phyloP scores from a whole-genome alignment of 2,113 vertebrate genomes.

The Talpa occidentalis region DNA sequence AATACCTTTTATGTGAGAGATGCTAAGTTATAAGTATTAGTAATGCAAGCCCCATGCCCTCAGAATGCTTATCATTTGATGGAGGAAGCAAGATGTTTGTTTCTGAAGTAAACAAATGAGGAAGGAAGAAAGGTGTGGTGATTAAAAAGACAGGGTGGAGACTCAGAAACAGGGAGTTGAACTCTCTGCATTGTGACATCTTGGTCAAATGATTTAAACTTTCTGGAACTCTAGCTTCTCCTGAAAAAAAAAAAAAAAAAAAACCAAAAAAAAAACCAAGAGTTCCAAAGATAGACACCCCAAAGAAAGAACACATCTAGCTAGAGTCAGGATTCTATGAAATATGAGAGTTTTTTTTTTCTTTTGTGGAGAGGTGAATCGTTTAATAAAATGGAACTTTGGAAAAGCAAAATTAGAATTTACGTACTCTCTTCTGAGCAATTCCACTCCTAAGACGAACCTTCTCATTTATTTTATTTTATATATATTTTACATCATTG shows the following conservation, averaged over 20 bases:
- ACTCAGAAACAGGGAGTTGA: neutral
- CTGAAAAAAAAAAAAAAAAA: no score
- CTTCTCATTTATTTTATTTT: no score
- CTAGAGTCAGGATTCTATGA: neutral
- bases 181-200: neutral
- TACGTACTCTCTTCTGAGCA: no score
- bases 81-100: neutral
- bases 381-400: no score
- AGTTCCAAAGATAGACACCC: neutral
- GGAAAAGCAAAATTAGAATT: no score
- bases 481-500: no score
- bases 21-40: neutral
- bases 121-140: neutral
- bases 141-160: neutral
- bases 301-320: neutral
- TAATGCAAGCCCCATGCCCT: neutral
- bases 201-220: neutral
- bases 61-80: neutral
- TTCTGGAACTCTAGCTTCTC: neutral
- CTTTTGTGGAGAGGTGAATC: no score
- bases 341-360: neutral
- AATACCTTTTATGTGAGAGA: neutral
- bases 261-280: neutral
- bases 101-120: neutral
- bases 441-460: no score